Evolutionary conservation across 1,140 invertebrate genomes (phyloP).

Genomic region (Rhagoletis zephyria): DNA sequence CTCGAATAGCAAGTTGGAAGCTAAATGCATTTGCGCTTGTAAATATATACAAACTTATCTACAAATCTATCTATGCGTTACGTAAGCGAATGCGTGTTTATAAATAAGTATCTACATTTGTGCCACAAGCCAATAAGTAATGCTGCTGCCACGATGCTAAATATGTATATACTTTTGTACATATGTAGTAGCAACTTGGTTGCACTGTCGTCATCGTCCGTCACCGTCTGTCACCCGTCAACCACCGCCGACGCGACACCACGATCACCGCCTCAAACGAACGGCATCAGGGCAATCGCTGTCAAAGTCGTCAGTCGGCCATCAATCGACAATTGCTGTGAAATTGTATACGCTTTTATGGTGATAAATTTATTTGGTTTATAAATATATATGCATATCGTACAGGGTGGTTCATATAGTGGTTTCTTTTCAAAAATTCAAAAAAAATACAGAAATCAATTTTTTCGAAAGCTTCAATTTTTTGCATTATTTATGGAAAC

Average conservation of each 20-base stretch:
- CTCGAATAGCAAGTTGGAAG: neutral
- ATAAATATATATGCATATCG: too few species aligned
- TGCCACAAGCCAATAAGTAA: neutral
- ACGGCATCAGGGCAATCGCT: conserved; percentile 11
- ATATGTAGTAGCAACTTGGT: neutral
- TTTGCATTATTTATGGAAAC: too few species aligned
- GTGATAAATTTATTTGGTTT: neutral
- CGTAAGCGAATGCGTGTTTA: neutral
- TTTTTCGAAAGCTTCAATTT: too few species aligned
- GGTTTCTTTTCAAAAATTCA: too few species aligned
- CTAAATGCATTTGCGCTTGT: neutral
- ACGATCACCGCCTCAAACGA: neutral
- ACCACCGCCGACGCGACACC: neutral
- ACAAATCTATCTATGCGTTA: too few species aligned
- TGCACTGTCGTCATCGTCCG: conserved; percentile 8
- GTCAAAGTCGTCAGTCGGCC: conserved; percentile 42
- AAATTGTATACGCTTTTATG: conserved; percentile 35
- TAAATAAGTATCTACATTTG: neutral
- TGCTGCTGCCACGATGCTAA: neutral
- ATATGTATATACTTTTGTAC: too few species aligned
- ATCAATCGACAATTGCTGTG: conserved; percentile 45
- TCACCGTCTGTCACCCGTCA: too few species aligned
- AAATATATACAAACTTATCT: neutral
- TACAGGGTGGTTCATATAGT: too few species aligned
- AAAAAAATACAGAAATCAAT: too few species aligned